Evolutionary conservation across 1,140 invertebrate genomes (phyloP).

Genomic region (Mamestra configurata): DNA sequence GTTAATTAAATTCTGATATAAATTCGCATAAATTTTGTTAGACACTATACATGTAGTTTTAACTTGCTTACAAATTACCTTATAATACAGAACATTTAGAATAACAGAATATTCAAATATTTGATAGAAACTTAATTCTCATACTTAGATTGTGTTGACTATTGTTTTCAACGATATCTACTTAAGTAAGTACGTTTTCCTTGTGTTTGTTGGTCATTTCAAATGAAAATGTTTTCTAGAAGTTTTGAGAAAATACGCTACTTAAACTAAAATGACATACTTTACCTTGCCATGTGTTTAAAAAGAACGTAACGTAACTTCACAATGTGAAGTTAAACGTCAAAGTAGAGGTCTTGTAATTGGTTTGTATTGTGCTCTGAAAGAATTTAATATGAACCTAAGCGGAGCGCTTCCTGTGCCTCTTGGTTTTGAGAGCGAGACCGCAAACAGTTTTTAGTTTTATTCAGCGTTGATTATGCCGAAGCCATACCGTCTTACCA

Average conservation of each 20-base stretch:
- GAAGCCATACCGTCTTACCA: background rate
- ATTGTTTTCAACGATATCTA: too few species aligned
- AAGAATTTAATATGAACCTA: conserved; percentile 14
- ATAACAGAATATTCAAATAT: too few species aligned
- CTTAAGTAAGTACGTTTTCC: too few species aligned
- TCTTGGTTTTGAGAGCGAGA: background rate
- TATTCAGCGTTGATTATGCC: background rate
- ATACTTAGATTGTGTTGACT: too few species aligned
- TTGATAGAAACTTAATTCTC: too few species aligned
- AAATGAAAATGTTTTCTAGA: too few species aligned
- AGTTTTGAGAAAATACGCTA: too few species aligned
- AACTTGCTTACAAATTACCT: background rate
- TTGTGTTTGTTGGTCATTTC: too few species aligned
- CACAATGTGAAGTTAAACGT: background rate
- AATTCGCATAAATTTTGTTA: too few species aligned
- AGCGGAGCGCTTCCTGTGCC: background rate
- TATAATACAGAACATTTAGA: background rate
- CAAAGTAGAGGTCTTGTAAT: conserved; percentile 18
- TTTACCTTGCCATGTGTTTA: background rate
- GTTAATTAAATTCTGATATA: too few species aligned
- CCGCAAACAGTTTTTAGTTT: background rate
- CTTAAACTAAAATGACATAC: background rate
- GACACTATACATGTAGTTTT: too few species aligned
- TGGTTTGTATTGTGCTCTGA: conserved; percentile 21
- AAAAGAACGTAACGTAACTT: background rate